Evolutionary conservation across 1,140 invertebrate genomes (phyloP), one percentile per base, ranked within the genome.

Genomic region (Nixonia krombeini): DNA sequence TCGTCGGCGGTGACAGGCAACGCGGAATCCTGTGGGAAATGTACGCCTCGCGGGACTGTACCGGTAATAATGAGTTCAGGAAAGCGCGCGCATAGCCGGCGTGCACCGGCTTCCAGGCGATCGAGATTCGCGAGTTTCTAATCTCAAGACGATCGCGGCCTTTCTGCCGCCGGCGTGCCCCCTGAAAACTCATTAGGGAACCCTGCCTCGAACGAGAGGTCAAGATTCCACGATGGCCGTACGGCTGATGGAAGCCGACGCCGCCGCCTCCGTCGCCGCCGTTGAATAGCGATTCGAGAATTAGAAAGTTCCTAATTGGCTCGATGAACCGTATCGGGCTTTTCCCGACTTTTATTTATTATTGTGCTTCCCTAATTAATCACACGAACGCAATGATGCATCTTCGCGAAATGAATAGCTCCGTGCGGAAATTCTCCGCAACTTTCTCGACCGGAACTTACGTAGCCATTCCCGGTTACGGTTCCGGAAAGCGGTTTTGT

Each of bases 91-190:
- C 69, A 67, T 67, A 71, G 57, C 52, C 62, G 63, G 63, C 63
- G 42, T 67, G 63, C 68, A 53, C 52, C 50, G 28, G 57, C 68
- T 62, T 57, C 68, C 49, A 71, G 50, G 31, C 63, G 63, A 67
- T 67, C 53, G 58, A 71, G 69, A 67, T 71, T 63, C 45, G 58
- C 53, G 69, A 70, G 68, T 66, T 70, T 70, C 62, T 65, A 70
- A 70, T 65, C 62, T 52, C 41, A 23, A 65, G 62, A 61, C 57
- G 56, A 70, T 70, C 62, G 57, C 50, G n/a, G 23, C 25, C 15
- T 26, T 26, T 28, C 26, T 42, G 3, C 16, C 35, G 26, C 25
- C 31, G 26, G 12, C 53, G 25, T 25, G 9, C 53, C 44, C 33
- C 16, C 52, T 65, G 61, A 65, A 65, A 70, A 62, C 67, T 70